Percentiles rank a stretch among this genome's conserved stretches.
phyloP scores from a whole-genome alignment of 2,888 invertebrate genomes.

The Sarcophaga variegata region DNA sequence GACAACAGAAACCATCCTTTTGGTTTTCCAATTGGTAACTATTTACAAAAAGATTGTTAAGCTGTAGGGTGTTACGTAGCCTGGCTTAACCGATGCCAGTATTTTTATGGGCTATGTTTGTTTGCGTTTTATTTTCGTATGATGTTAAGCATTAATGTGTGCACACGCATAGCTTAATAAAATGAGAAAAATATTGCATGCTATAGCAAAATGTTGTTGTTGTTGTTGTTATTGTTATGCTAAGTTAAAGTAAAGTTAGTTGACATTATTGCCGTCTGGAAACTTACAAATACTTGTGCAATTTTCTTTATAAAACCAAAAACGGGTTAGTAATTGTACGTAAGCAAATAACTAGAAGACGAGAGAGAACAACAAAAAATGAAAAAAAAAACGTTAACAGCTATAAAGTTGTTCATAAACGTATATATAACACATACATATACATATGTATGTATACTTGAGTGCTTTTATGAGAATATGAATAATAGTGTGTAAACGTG shows the following conservation, averaged over 20 bases:
- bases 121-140: constrained; percentile 17
- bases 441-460: too few species aligned
- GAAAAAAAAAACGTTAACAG: background rate
- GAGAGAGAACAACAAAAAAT: background rate
- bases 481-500: background rate
- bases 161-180: constrained; percentile 26
- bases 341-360: background rate
- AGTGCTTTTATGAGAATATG: background rate
- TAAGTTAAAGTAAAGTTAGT: background rate
- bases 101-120: background rate
- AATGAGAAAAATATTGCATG: constrained; percentile 29
- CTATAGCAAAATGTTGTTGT: background rate
- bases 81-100: background rate
- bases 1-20: too few species aligned
- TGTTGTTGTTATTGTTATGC: background rate
- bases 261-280: constrained; percentile 1
- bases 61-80: too few species aligned
- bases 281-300: background rate
- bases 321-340: constrained; percentile 27
- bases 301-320: background rate
- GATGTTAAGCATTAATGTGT: constrained; percentile 53
- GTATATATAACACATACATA: too few species aligned
- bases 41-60: too few species aligned
- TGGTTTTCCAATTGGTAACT: too few species aligned
- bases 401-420: constrained; percentile 10